Evolutionary conservation across 2,113 vertebrate species (phyloP).

Genomic region (Dolichallabes microphthalmus): DNA sequence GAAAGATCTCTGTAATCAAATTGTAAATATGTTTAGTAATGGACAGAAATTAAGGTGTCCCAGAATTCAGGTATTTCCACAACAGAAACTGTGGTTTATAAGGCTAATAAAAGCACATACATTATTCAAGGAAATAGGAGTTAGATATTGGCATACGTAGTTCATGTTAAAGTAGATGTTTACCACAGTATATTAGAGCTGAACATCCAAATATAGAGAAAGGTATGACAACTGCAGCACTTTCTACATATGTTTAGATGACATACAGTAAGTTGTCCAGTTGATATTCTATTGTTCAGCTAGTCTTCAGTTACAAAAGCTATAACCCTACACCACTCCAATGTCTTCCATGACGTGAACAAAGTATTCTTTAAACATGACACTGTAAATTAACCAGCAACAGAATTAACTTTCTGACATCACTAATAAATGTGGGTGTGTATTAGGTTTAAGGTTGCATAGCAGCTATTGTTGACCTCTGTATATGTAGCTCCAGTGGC

Average conservation of each 20-base stretch:
- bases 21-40: background rate
- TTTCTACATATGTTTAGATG: background rate
- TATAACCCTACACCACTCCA: slow-evolving; percentile 4
- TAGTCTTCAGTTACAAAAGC: background rate
- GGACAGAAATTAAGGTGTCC: background rate
- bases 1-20: background rate
- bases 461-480: background rate
- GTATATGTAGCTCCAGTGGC: background rate
- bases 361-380: background rate
- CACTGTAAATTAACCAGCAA: background rate
- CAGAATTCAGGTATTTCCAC: background rate
- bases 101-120: background rate
- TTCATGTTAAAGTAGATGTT: no score
- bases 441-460: background rate
- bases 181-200: no score
- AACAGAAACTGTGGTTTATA: background rate
- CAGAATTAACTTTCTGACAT: background rate
- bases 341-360: background rate
- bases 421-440: background rate
- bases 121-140: no score
- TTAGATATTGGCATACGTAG: no score
- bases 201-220: background rate
- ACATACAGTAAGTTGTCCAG: background rate
- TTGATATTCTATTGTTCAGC: background rate
- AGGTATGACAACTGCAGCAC: background rate